These are phyloP conservation scores for Nyctalus aviator DNA, from an alignment of 2,797 vertebrate genomes.

Conservation along the genomic window DNA sequence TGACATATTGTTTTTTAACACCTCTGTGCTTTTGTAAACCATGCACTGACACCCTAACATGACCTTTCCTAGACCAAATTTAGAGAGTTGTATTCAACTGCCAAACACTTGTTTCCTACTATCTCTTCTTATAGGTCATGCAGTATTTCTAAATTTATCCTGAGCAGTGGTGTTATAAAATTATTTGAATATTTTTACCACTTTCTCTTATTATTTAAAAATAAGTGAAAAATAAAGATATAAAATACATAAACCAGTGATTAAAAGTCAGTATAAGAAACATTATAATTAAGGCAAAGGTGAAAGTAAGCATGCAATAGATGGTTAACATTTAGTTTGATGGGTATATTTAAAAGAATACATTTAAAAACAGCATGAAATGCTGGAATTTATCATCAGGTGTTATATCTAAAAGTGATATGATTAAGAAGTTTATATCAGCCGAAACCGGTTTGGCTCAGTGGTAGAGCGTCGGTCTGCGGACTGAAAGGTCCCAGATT, in stretches of 20 bases:
- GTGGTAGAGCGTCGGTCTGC: too few relatives aligned
- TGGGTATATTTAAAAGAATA: background rate
- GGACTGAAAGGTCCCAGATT: too few relatives aligned
- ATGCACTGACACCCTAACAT: background rate
- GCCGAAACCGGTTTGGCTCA: too few relatives aligned
- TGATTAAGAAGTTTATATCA: slow-evolving; percentile 5
- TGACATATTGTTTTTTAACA: background rate
- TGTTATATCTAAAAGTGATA: background rate
- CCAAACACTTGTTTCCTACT: background rate
- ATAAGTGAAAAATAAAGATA: background rate
- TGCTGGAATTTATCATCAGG: background rate
- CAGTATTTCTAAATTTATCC: background rate
- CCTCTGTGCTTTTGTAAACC: background rate
- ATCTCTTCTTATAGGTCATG: background rate
- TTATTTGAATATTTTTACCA: slow-evolving; percentile 17
- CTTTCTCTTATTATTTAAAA: slow-evolving; percentile 36
- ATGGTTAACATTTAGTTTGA: slow-evolving; percentile 28
- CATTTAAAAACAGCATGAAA: slow-evolving; percentile 1
- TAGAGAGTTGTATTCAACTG: background rate
- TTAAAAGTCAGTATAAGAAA: background rate
- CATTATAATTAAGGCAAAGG: slow-evolving; percentile 14
- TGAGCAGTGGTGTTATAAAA: background rate
- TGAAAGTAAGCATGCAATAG: background rate
- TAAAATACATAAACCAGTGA: background rate
- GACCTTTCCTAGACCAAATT: background rate